Conservation (phyloP, 2,113 vertebrate species). For the Hydrolagus affinis region DNA sequence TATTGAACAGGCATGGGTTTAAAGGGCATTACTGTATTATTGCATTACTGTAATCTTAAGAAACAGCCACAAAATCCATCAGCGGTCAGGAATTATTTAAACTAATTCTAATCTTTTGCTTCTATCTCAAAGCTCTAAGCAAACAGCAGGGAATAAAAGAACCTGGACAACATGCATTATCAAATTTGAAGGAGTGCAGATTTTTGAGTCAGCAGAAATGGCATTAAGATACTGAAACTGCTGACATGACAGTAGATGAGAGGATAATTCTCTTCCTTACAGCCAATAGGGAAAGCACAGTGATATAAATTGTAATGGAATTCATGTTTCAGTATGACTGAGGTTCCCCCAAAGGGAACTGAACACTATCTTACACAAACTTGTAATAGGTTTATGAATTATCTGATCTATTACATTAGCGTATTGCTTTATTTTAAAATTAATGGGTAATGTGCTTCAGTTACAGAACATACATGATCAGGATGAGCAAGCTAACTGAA, state of each 20-base stretch:
- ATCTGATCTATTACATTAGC: no score
- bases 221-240: not conserved
- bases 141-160: not conserved
- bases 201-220: conserved; percentile 3
- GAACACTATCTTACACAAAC: not conserved
- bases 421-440: no score
- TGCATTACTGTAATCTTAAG: not conserved
- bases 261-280: conserved; percentile 9
- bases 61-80: not conserved
- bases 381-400: no score
- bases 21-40: no score
- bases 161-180: not conserved
- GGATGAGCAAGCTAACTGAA: no score
- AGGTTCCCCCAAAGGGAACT: not conserved
- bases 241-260: not conserved
- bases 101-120: conserved; percentile 1
- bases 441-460: no score
- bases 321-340: not conserved
- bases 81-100: conserved; percentile 1
- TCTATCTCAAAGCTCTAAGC: not conserved
- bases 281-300: not conserved
- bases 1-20: not conserved
- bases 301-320: not conserved
- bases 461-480: no score
- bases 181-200: not conserved